Evolutionary conservation across 2,113 vertebrate genomes (phyloP).

Genomic region (Andinoacara biseriatus): DNA sequence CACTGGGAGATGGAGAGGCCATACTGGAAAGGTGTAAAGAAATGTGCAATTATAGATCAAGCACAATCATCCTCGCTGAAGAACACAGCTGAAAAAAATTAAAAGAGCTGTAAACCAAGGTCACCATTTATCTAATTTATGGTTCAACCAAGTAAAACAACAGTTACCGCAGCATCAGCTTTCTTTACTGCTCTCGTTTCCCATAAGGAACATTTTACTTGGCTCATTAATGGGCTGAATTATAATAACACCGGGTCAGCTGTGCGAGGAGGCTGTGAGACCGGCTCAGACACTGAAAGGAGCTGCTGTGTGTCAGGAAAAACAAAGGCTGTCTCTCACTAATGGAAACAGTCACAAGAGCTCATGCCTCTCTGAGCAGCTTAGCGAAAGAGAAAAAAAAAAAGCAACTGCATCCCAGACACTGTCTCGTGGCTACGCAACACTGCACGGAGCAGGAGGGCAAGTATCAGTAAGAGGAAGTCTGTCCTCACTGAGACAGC

Average conservation of each 20-base stretch:
- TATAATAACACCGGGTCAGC: slow-evolving; percentile 44
- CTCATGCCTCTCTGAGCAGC: slow-evolving; percentile 22
- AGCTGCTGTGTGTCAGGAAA: slow-evolving; percentile 37
- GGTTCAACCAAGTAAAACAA: slow-evolving; percentile 56
- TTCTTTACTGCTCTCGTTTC: slow-evolving; percentile 29
- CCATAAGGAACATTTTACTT: slow-evolving; percentile 43
- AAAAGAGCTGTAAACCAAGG: slow-evolving; percentile 8
- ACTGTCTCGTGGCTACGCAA: not conserved
- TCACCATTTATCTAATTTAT: slow-evolving; percentile 59
- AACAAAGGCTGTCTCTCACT: slow-evolving; percentile 55
- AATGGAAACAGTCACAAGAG: slow-evolving; percentile 49
- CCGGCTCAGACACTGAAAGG: slow-evolving; percentile 40
- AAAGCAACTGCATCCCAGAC: not conserved
- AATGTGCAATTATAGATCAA: slow-evolving; percentile 34
- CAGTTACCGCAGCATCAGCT: slow-evolving; percentile 12
- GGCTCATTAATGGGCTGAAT: slow-evolving; percentile 53
- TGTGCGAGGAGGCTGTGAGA: slow-evolving; percentile 39
- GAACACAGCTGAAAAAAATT: not conserved
- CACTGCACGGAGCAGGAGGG: not conserved
- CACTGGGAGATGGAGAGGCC: not conserved
- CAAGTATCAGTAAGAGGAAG: not conserved
- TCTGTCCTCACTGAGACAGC: not conserved
- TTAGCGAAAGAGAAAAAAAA: slow-evolving; percentile 1
- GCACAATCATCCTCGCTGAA: slow-evolving; percentile 12
- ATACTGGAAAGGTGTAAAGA: not conserved